Evolutionary conservation across 2,113 vertebrate species (phyloP), one percentile per base, ranked within the genome.

Genomic region (Phalacrocorax aristotelis): DNA sequence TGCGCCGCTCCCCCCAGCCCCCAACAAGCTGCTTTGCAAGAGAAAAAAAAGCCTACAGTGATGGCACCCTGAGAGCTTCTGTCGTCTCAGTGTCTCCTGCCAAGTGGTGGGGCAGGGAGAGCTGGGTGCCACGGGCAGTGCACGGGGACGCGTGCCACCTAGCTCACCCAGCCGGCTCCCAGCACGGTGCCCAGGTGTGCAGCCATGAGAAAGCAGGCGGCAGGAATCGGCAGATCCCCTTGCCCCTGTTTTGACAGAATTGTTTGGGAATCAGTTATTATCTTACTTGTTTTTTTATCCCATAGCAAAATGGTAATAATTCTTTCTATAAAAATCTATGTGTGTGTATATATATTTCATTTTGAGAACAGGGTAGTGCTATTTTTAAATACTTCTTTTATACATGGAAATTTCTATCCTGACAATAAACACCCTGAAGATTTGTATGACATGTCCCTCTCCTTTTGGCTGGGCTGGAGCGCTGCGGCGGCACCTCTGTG

Each of bases 381-480:
- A 57, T 96, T 98, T 97, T 96, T 83, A 86, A 96, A 96, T 57
- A 85, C 46, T 74, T 95, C 71, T 96, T 97, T 96, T 97, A 93
- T 95, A 80, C 89, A 72, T 58, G 92, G 49, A 82, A 87, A 89
- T 79, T 92, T 86, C 87, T 96, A 55, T 93, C 69, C 51, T 89
- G 93, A 84, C 58, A 97, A 97, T 98, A 98, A 98, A 97, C 29
- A 55, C 82, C 49, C 77, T 89, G 64, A 91, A 91, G 70, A 69
- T 97, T 98, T 97, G 91, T 97, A 95, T 80, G 80, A 66, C 21
- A 7, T 0, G 44, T 80, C 16, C 18, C 7, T 85, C 51, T 96
- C 62, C 66, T 95, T 90, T 74, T 1, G 4, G 30, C 36, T 65
- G 38, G 75, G 46, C 32, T 81, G 25, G 19, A 16, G 85, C 26